These are phyloP conservation scores for Watersipora subatra DNA, from an alignment of 1,140 invertebrate genomes.

Conservation along the genomic window DNA sequence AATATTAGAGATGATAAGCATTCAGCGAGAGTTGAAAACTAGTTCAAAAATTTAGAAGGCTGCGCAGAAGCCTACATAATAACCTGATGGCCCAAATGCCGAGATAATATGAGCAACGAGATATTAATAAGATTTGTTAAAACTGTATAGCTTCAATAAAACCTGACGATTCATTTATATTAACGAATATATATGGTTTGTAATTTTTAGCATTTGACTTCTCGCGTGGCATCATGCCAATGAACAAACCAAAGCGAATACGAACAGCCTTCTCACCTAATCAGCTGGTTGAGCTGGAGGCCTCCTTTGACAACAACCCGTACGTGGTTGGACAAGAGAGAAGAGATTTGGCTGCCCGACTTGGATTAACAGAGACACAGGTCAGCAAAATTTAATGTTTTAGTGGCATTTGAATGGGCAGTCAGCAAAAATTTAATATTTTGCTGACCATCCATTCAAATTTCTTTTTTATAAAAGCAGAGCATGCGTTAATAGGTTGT, in stretches of 20 bases:
- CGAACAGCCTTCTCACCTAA: slow-evolving; percentile 90
- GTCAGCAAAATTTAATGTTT: slow-evolving; percentile 44
- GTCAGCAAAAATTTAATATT: not conserved
- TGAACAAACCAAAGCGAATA: slow-evolving; percentile 90
- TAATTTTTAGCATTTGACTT: too few species aligned
- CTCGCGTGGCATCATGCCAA: slow-evolving; percentile 40
- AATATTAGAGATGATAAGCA: too few species aligned
- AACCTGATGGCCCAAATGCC: too few species aligned
- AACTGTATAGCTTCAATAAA: too few species aligned
- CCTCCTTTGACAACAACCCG: slow-evolving; percentile 94
- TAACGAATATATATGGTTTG: too few species aligned
- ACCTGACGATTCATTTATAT: too few species aligned
- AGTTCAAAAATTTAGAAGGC: too few species aligned
- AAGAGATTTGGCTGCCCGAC: slow-evolving; percentile 78
- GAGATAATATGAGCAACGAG: too few species aligned
- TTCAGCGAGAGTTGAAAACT: too few species aligned
- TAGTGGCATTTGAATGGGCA: not conserved
- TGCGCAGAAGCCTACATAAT: too few species aligned
- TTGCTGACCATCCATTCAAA: not conserved
- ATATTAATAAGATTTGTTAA: too few species aligned
- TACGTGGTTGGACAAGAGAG: slow-evolving; percentile 93
- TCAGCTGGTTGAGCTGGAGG: slow-evolving; percentile 84
- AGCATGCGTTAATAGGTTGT: not conserved
- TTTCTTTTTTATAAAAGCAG: too few species aligned
- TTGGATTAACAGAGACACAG: slow-evolving; percentile 87